phyloP scores from a whole-genome alignment of 2,888 invertebrate genomes.

The Scaptomyza reducta region DNA sequence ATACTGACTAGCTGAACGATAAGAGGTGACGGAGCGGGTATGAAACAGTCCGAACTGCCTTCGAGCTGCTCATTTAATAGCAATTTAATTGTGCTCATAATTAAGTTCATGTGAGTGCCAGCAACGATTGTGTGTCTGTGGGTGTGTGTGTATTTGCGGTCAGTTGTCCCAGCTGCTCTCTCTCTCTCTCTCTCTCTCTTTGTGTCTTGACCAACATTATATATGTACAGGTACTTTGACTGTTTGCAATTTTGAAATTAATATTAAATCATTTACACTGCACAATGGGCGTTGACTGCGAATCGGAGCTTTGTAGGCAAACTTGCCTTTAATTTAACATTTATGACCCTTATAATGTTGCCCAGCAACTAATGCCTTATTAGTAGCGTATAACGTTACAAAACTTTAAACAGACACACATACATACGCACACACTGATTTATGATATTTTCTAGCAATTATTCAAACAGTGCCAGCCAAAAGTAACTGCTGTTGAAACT shows the following conservation, averaged over 20 bases:
- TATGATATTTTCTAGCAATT: conserved; percentile 64
- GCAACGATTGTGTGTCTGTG: conserved; percentile 5
- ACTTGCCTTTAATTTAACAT: conserved; percentile 42
- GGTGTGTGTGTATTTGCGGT: conserved; percentile 23
- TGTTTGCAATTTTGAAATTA: conserved; percentile 27
- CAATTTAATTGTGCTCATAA: conserved; percentile 69
- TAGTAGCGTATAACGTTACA: conserved; percentile 4
- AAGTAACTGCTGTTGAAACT: conserved; percentile 52
- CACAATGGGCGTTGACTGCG: conserved; percentile 10
- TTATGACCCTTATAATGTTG: conserved; percentile 5
- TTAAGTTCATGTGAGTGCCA: conserved; percentile 35
- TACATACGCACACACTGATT: conserved; percentile 40
- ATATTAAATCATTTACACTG: conserved; percentile 46
- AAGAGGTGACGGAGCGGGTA: neutral
- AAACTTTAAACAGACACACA: conserved; percentile 5
- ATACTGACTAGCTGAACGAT: conserved; percentile 29
- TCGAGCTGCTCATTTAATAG: conserved; percentile 61
- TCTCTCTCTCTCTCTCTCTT: neutral
- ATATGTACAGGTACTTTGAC: conserved; percentile 6
- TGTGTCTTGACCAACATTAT: conserved; percentile 8
- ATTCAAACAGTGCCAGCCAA: conserved; percentile 45
- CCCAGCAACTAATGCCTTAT: conserved; percentile 29
- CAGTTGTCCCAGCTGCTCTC: conserved; percentile 16
- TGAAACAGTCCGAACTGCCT: conserved; percentile 8
- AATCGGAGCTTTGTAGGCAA: conserved; percentile 1